Conservation (phyloP, 2,888 invertebrate genomes). For the Drosophila cracens region DNA sequence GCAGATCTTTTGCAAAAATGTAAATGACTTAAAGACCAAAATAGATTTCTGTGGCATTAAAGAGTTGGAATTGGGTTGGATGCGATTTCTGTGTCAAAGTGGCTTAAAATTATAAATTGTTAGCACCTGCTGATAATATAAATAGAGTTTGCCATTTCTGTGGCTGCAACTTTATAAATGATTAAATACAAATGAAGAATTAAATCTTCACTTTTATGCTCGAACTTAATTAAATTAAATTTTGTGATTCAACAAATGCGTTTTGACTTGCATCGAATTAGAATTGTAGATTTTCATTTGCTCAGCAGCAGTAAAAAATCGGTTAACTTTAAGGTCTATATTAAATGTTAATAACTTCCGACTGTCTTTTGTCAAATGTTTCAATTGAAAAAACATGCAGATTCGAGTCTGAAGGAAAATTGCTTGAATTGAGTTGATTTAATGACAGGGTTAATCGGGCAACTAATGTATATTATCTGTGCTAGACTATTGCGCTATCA, state of each 20-base stretch:
- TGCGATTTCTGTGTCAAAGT: not conserved
- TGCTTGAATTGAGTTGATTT: not conserved
- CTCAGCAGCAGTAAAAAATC: not conserved
- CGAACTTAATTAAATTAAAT: too few species aligned
- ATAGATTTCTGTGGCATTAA: not conserved
- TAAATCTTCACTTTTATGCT: not conserved
- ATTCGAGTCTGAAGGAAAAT: not conserved
- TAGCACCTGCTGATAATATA: constrained; percentile 1
- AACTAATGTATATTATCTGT: not conserved
- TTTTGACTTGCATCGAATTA: not conserved
- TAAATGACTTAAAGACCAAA: not conserved
- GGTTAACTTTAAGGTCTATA: not conserved
- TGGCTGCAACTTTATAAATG: not conserved
- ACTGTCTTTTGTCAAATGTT: not conserved
- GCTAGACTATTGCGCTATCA: not conserved
- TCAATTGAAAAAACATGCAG: not conserved
- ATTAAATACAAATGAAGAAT: not conserved
- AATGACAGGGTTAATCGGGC: not conserved
- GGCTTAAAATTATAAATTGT: not conserved
- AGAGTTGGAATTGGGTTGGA: not conserved
- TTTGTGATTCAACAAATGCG: not conserved
- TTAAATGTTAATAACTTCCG: not conserved
- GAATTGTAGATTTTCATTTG: not conserved
- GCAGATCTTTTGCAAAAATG: not conserved
- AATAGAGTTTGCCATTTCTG: not conserved